Conservation (phyloP, 2,113 vertebrate species). For the Xenus cinereus region DNA sequence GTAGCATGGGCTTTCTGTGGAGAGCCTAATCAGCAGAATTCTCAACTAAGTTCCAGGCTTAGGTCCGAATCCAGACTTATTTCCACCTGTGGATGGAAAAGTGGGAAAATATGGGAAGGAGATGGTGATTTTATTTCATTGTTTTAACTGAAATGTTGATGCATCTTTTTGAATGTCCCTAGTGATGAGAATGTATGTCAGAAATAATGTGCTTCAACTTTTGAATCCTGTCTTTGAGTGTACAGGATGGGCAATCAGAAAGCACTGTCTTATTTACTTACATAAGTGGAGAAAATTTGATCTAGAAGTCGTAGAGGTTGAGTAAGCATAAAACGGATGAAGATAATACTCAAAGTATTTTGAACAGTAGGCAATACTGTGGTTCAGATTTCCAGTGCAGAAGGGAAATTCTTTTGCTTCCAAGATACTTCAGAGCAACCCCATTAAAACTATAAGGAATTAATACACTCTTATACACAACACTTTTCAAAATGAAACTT, state of each 20-base stretch:
- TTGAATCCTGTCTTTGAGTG: neutral
- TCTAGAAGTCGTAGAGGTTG: neutral
- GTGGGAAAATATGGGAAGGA: neutral
- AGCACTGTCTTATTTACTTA: neutral
- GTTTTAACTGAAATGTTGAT: neutral
- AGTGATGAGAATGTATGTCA: neutral
- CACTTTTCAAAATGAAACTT: neutral
- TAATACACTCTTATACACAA: neutral
- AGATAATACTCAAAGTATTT: neutral
- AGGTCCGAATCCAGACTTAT: neutral
- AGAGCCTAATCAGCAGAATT: neutral
- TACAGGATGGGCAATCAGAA: neutral
- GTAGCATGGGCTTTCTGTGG: neutral
- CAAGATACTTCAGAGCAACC: neutral
- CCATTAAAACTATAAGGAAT: neutral
- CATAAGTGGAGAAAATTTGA: neutral
- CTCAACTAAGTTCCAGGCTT: neutral
- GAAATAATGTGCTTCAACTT: neutral
- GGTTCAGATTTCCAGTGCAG: neutral
- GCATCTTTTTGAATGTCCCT: neutral
- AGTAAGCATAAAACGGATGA: neutral
- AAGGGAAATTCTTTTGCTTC: neutral
- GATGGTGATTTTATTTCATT: neutral
- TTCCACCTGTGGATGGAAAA: neutral
- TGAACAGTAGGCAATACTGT: neutral